phyloP scores from a whole-genome alignment of 2,797 vertebrate genomes.

The Rhincodon typus region DNA sequence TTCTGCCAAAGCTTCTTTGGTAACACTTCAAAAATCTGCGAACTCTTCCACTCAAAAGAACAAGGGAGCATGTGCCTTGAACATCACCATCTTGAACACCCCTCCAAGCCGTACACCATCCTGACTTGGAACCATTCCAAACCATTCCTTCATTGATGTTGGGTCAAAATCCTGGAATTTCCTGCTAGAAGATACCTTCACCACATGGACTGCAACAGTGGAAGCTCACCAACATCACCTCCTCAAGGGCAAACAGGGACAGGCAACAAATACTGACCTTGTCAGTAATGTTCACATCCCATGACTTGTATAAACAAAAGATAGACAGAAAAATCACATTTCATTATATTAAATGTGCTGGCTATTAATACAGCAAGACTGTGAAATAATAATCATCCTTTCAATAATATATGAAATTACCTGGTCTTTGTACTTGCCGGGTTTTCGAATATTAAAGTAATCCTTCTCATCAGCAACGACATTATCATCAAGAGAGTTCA shows the following conservation, averaged over 20 bases:
- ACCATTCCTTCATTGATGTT: not conserved
- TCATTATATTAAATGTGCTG: not conserved
- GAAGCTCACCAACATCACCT: not conserved
- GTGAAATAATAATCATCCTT: not conserved
- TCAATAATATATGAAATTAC: slow-evolving; percentile 5
- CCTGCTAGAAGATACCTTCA: not conserved
- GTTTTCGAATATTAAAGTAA: slow-evolving; percentile 24
- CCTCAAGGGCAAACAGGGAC: not conserved
- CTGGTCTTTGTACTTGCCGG: not conserved
- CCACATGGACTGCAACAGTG: not conserved
- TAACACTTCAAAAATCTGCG: not conserved
- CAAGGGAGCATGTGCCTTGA: not conserved
- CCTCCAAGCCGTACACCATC: not conserved
- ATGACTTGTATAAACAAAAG: not conserved
- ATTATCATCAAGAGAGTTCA: slow-evolving; percentile 35
- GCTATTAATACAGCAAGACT: not conserved
- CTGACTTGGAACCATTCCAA: not conserved
- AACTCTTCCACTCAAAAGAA: not conserved
- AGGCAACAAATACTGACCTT: not conserved
- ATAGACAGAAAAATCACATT: not conserved
- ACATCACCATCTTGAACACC: not conserved
- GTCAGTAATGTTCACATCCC: not conserved
- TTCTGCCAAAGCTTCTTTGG: not conserved
- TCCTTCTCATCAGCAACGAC: slow-evolving; percentile 28
- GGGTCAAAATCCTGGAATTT: not conserved